Percentiles rank a stretch among this genome's conserved stretches.
These are phyloP conservation scores for Portevinia maculata DNA, from an alignment of 2,888 invertebrate genomes.

Conservation along the genomic window DNA sequence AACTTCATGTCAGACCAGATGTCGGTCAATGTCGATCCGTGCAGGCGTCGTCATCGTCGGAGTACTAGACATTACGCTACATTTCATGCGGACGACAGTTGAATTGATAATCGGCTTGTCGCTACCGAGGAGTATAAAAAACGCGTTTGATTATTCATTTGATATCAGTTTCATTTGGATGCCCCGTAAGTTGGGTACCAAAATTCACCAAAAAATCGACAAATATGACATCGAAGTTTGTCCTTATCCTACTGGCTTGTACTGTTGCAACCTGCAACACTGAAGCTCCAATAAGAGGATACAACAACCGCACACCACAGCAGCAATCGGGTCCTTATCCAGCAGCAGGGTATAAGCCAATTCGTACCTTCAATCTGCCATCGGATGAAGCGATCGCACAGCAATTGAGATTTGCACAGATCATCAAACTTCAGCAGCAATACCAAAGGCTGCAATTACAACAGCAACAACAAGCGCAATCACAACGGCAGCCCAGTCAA, in stretches of 20 bases:
- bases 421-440: constrained; percentile 28
- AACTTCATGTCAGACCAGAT: constrained; percentile 70
- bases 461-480: constrained; percentile 16
- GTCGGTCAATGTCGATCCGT: constrained; percentile 70
- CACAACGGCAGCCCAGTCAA: constrained; percentile 51
- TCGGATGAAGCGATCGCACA: constrained; percentile 62
- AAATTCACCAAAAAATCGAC: constrained; percentile 37
- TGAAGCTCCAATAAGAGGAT: constrained; percentile 60
- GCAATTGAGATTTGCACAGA: constrained; percentile 58
- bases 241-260: constrained; percentile 49
- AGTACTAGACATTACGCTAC: constrained; percentile 56
- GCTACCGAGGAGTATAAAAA: constrained; percentile 63
- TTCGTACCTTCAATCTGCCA: constrained; percentile 55
- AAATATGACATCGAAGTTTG: constrained; percentile 57
- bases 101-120: constrained; percentile 60
- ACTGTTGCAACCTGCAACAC: constrained; percentile 35
- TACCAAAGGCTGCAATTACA: constrained; percentile 11
- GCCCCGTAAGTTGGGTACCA: constrained; percentile 53
- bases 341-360: constrained; percentile 63
- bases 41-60: constrained; percentile 27
- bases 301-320: constrained; percentile 28
- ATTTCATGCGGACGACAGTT: constrained; percentile 58
- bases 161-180: constrained; percentile 70
- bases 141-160: constrained; percentile 71
- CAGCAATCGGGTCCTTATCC: constrained; percentile 49